Conservation (phyloP, 1,140 invertebrate species). For the Brachionus rotundiformis region DNA sequence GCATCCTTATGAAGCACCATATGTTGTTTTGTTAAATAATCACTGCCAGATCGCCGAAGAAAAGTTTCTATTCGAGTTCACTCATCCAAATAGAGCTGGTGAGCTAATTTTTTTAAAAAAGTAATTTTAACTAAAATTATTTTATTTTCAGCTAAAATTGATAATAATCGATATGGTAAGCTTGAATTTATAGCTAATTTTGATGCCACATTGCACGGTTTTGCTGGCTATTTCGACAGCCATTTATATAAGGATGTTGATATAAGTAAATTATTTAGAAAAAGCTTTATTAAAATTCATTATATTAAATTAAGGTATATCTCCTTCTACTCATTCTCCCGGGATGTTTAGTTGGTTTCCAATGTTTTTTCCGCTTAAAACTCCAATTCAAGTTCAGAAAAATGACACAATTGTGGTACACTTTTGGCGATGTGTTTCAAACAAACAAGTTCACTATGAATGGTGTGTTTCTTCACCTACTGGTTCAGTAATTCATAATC, state of each 20-base stretch:
- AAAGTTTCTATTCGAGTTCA: constrained; percentile 80
- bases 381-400: constrained; percentile 73
- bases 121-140: too few relatives aligned
- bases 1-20: constrained; percentile 75
- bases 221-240: constrained; percentile 91
- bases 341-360: constrained; percentile 98
- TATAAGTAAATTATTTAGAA: too few relatives aligned
- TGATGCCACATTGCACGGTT: constrained; percentile 82
- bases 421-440: constrained; percentile 79
- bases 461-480: constrained; percentile 78
- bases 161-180: constrained; percentile 26
- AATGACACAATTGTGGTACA: constrained; percentile 75
- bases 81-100: constrained; percentile 76
- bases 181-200: constrained; percentile 56
- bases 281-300: too few relatives aligned
- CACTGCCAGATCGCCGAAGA: constrained; percentile 78
- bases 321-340: constrained; percentile 79
- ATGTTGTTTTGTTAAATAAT: constrained; percentile 89
- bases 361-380: constrained; percentile 86
- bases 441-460: constrained; percentile 90
- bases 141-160: constrained; percentile 6
- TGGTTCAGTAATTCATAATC: constrained; percentile 74
- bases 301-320: constrained; percentile 73
- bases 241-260: constrained; percentile 79
- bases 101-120: constrained; percentile 30